A percentile compares a stretch with the other conserved stretches of the same genome.
phyloP scores from a whole-genome alignment of 2,113 vertebrate species.

The Epinephelus cyanopodus region DNA sequence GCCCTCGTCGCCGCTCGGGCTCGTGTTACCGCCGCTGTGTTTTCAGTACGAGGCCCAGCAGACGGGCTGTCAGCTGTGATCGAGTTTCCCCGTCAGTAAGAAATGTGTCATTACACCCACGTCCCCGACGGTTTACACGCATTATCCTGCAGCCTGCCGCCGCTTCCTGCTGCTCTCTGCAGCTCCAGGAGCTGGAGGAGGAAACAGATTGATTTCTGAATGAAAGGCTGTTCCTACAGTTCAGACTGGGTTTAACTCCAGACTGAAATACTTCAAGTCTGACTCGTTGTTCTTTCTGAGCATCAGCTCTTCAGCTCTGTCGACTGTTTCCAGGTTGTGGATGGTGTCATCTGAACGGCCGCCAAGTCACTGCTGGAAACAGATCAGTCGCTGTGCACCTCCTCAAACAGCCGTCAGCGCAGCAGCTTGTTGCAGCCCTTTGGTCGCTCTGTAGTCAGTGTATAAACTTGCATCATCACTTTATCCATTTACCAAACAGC shows the following conservation, averaged over 20 bases:
- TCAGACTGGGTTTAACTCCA: neutral
- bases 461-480: no score
- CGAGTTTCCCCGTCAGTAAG: constrained; percentile 51
- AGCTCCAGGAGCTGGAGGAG: constrained; percentile 13
- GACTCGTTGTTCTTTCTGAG: no score
- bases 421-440: no score
- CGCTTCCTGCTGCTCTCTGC: neutral
- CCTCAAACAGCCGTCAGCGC: no score
- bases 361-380: no score
- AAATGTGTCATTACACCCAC: constrained; percentile 57
- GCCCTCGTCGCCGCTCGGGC: neutral
- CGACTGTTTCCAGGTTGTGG: no score
- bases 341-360: no score
- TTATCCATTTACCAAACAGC: no score
- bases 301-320: no score
- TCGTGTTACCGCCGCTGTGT: constrained; percentile 32
- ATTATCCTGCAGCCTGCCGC: neutral
- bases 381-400: no score
- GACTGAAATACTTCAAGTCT: neutral
- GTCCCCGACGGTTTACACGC: neutral
- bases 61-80: constrained; percentile 49
- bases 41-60: neutral
- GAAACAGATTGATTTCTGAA: constrained; percentile 7
- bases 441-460: no score
- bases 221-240: neutral